Evolutionary conservation across 1,140 invertebrate species (phyloP), one percentile per base, ranked within the genome.

Genomic region (Brachystomella parvula): DNA sequence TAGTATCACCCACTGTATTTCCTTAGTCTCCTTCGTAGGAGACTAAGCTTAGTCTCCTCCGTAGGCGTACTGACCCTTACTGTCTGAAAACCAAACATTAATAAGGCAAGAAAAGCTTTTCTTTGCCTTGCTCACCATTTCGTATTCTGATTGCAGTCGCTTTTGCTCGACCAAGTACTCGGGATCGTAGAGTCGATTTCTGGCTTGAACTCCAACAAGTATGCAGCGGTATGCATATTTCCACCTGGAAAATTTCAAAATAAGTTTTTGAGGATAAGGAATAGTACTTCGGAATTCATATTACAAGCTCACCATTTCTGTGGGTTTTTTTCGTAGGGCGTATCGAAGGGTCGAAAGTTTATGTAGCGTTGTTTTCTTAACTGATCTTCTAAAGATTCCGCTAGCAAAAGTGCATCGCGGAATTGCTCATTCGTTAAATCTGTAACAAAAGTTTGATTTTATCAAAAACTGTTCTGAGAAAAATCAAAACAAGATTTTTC

Each of bases 141-240:
- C 30, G 57, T 59, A 59, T 28, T 28, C 21, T 12, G 2, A 3
- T 9, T 29, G 30, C 24, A 59, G 57, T 28, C 30, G 26, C 12
- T 21, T 28, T 17, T 59, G 57, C 12, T 28, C 24, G 3, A 30
- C 30, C 30, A 59, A 15, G 21, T 59, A 32, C 30, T 59, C 9
- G 2, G 26, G 21, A 29, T 32, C 30, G 15, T 32, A 59, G 15
- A 30, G 3, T 26, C 79, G 80, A 33, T 80, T 80, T 19, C 83
- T 81, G 58, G 90, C 82, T 57, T 81, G 78, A 0, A 95, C 83
- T 69, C 89, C 88, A 76, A 96, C 92, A 28, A 97, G 75, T 31
- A 96, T 80, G 69, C 89, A 87, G 1, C 77, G 86, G 69, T 90
- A 92, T 0, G 94, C 92, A 80, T 96, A 98, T 19, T 82, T 77